Conservation (phyloP, 2,888 invertebrate genomes). For the Lysandra coridon region DNA sequence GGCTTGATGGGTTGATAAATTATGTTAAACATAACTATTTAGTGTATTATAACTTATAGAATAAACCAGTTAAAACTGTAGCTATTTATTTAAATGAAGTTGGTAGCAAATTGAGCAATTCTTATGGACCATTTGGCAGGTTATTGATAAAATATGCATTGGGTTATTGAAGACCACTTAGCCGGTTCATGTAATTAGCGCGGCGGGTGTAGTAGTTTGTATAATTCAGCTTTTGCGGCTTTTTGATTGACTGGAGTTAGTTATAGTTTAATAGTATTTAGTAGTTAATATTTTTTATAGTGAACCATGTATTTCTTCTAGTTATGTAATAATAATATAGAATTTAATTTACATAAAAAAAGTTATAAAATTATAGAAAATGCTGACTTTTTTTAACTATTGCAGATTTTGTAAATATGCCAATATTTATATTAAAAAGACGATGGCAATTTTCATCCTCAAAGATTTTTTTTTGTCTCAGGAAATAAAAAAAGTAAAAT, state of each 20-base stretch:
- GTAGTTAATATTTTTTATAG: too few species aligned
- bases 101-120: neutral
- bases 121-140: neutral
- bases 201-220: neutral
- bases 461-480: too few species aligned
- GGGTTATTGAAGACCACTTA: slow-evolving; percentile 4
- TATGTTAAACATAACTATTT: neutral
- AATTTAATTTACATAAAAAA: too few species aligned
- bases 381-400: neutral
- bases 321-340: too few species aligned
- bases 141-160: slow-evolving; percentile 11
- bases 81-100: neutral
- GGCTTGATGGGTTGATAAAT: too few species aligned
- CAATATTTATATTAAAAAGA: too few species aligned
- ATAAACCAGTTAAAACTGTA: neutral
- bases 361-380: neutral
- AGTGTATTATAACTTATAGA: neutral
- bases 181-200: neutral
- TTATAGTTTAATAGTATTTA: neutral
- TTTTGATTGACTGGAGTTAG: neutral
- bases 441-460: too few species aligned
- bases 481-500: too few species aligned
- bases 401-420: too few species aligned
- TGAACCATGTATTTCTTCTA: too few species aligned
- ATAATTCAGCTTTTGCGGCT: neutral